Base-by-base conservation (phyloP, 2,797 vertebrate genomes). In the Pseudomugil gertrudae region DNA sequence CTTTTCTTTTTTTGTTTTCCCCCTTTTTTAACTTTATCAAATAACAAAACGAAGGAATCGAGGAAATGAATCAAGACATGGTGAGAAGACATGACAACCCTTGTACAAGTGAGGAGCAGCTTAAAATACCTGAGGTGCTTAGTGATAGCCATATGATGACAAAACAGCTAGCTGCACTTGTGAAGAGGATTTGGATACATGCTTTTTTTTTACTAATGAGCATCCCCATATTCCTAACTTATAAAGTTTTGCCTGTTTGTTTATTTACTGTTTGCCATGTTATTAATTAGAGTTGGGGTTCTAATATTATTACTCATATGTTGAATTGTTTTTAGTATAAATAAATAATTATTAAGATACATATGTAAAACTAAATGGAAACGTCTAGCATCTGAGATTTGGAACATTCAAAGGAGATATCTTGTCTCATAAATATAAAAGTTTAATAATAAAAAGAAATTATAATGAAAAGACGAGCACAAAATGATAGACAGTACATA, bases 31-130 rank as follows among this genome's bases (percentile, higher is more conserved):
- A 32, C 32, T 32, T 33, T 29, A 48, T 13, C 19, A 24, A 45
- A 45, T 13, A 56, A 51, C 35, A 50, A 33, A 40, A 33, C 35
- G n/a, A 27, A 47, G 3, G 1, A 43, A 14, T 21, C 19, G 32
- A 23, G 48, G 23, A 29, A 62, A 33, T 19, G 53, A 66, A 57
- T 27, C 14, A 52, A 29, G 19, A 66, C 21, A 10, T 35, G 7
- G n/a, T 9, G 19, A 23, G 10, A 24, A 33, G 13, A 35, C 24
- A 2, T 19, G 9, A 13, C 50, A 69, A 5, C n/a, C 24, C 47
- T 14, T 30, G 2, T 27, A 9, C 51, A 73, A 24, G 40, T 14
- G 19, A 38, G 17, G 5, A 17, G 21, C 24, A 38, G 48, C 5
- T 32, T 19, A 43, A 21, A 51, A 45, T 33, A 38, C 36, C 15